Evolutionary conservation across 2,888 invertebrate species (phyloP), one percentile per base, ranked within the genome.

Genomic region (Thumatha senex): DNA sequence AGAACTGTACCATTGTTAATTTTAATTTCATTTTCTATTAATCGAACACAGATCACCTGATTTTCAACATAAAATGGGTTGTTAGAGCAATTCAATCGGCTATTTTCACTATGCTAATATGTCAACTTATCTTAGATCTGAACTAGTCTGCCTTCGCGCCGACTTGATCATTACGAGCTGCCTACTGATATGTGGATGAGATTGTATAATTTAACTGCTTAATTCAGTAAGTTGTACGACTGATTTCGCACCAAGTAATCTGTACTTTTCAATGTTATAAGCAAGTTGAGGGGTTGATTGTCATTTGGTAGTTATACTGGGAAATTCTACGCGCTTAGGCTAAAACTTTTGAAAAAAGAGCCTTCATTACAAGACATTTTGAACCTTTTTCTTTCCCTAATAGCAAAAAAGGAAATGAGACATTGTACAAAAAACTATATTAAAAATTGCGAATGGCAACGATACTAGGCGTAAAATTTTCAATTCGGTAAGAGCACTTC

Each of bases 151-250:
- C 51, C 51, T 11, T 7, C 14, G 38, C 38, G 34, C 58, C 61
- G 31, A 60, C 72, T 67, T 60, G 71, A 74, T 74, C 73, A 72
- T 72, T 74, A 72, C 64, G 51, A 42, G 46, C 62, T 58, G 45
- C 65, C 59, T 57, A 72, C 68, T 40, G 56, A 72, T 70, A 74
- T 74, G 48, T 54, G 48, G 11, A 30, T 30, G 13, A 58, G 74
- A 72, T 74, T 67, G 56, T 52, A 71, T 71, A 69, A 70, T 71
- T 62, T 52, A 63, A 71, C 60, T 69, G 53, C 67, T 67, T 58
- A 55, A 68, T 66, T 55, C 53, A 44, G 40, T 48, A 33, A 31
- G 43, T 45, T 51, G 47, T 44, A 42, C 13, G 15, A 41, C 42
- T 13, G 34, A 31, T 31, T 2, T 14, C 10, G 39, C 18, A 24